Conservation (phyloP, 2,113 vertebrate species). For the Poeciliopsis retropinna region DNA sequence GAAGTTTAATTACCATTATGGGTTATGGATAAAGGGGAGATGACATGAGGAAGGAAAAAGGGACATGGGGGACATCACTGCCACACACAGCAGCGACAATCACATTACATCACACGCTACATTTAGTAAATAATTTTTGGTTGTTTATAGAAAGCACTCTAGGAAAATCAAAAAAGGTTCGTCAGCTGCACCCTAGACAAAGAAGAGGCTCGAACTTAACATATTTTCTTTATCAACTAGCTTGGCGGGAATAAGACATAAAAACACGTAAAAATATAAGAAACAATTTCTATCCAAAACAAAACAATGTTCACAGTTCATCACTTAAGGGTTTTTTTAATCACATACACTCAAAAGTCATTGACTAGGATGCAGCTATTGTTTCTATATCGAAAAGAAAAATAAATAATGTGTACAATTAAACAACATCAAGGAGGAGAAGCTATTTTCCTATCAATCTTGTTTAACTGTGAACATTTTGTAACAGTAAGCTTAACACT, state of each 20-base stretch:
- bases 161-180: conserved; percentile 86
- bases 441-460: conserved; percentile 65
- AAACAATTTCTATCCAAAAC: conserved; percentile 57
- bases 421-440: conserved; percentile 73
- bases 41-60: conserved; percentile 53
- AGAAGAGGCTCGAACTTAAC: conserved; percentile 66
- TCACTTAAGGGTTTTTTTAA: conserved; percentile 27
- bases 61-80: conserved; percentile 48
- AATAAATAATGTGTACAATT: conserved; percentile 75
- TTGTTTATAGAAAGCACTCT: conserved; percentile 85
- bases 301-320: conserved; percentile 72
- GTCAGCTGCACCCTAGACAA: conserved; percentile 85
- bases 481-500: conserved; percentile 78
- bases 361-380: conserved; percentile 85
- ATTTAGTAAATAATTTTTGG: conserved; percentile 83
- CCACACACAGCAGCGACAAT: conserved; percentile 70
- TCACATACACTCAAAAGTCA: conserved; percentile 70
- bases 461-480: conserved; percentile 80
- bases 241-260: conserved; percentile 66
- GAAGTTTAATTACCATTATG: conserved; percentile 87
- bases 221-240: conserved; percentile 38
- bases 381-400: conserved; percentile 55
- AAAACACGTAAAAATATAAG: conserved; percentile 55
- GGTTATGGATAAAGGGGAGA: conserved; percentile 75
- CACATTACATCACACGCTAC: conserved; percentile 87